A percentile compares a stretch with the other conserved stretches of the same genome.
These are phyloP conservation scores for Ptychochromis oligacanthus DNA, from an alignment of 2,113 vertebrate species.

Conservation along the genomic window DNA sequence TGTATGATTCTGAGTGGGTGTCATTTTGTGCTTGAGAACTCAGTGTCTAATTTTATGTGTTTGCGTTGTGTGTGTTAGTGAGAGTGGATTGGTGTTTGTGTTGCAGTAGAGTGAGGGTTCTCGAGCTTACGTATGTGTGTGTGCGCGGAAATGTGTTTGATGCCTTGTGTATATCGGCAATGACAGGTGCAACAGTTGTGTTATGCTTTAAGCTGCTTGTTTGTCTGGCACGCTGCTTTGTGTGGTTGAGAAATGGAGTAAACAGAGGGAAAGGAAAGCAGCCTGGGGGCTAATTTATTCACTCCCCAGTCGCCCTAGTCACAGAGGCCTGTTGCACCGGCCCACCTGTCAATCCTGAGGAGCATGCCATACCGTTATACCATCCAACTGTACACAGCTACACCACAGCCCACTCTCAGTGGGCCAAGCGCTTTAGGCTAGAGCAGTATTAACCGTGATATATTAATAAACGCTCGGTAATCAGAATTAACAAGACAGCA, in stretches of 20 bases:
- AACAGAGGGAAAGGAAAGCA: slow-evolving; percentile 73
- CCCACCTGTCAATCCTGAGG: slow-evolving; percentile 74
- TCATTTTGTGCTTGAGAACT: slow-evolving; percentile 49
- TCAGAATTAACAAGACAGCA: slow-evolving; percentile 55
- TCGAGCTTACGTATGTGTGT: slow-evolving; percentile 20
- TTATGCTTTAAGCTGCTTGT: slow-evolving; percentile 73
- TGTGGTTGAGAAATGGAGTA: slow-evolving; percentile 78
- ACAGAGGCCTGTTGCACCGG: slow-evolving; percentile 67
- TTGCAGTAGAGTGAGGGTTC: slow-evolving; percentile 7
- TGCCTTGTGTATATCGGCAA: slow-evolving; percentile 63
- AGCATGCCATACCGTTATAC: slow-evolving; percentile 40
- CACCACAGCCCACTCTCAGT: slow-evolving; percentile 36
- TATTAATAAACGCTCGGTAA: slow-evolving; percentile 57
- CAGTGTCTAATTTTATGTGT: slow-evolving; percentile 30
- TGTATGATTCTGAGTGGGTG: slow-evolving; percentile 23
- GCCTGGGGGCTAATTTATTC: slow-evolving; percentile 81
- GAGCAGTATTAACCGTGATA: slow-evolving; percentile 50
- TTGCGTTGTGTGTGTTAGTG: background rate
- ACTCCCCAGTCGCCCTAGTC: slow-evolving; percentile 71
- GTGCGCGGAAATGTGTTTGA: slow-evolving; percentile 52
- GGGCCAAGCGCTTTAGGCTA: slow-evolving; percentile 57
- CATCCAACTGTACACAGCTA: slow-evolving; percentile 39
- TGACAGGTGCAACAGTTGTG: slow-evolving; percentile 79
- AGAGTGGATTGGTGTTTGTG: slow-evolving; percentile 23
- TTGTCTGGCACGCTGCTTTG: slow-evolving; percentile 73